phyloP scores from a whole-genome alignment of 2,797 vertebrate genomes.

The Sphenopsis melanotis region DNA sequence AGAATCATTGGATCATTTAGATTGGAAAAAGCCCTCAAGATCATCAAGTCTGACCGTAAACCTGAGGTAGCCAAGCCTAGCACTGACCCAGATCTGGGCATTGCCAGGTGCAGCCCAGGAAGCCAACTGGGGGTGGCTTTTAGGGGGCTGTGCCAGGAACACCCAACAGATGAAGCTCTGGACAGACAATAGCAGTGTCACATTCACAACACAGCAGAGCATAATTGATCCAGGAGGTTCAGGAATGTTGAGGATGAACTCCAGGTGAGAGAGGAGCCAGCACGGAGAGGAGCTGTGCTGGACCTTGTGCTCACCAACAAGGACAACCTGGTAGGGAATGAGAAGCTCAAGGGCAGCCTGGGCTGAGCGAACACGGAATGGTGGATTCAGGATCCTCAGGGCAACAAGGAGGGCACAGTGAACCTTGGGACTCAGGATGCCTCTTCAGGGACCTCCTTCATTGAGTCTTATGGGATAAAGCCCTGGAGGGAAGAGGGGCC shows the following conservation, averaged over 20 bases:
- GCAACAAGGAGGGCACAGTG: not conserved
- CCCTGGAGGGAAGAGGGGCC: not conserved
- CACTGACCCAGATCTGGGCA: not conserved
- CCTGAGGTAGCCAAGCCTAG: not conserved
- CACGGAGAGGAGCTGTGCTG: not conserved
- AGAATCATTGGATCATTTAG: not conserved
- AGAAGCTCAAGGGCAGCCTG: not conserved
- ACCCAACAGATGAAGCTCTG: not conserved
- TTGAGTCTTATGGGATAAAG: not conserved
- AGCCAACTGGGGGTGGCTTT: not conserved
- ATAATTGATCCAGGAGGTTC: not conserved
- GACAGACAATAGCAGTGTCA: not conserved
- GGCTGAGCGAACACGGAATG: not conserved
- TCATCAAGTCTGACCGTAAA: accelerated
- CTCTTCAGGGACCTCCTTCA: not conserved
- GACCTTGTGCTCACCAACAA: not conserved
- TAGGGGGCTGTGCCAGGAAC: not conserved
- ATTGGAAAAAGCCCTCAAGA: not conserved
- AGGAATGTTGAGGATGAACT: not conserved
- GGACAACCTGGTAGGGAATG: not conserved
- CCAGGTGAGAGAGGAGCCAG: not conserved
- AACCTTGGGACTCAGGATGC: not conserved
- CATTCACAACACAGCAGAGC: not conserved
- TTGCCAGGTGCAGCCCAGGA: not conserved
- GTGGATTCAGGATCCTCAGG: not conserved